Base-by-base conservation (phyloP, 2,888 invertebrate genomes). In the Pachliopta kotzebuea region DNA sequence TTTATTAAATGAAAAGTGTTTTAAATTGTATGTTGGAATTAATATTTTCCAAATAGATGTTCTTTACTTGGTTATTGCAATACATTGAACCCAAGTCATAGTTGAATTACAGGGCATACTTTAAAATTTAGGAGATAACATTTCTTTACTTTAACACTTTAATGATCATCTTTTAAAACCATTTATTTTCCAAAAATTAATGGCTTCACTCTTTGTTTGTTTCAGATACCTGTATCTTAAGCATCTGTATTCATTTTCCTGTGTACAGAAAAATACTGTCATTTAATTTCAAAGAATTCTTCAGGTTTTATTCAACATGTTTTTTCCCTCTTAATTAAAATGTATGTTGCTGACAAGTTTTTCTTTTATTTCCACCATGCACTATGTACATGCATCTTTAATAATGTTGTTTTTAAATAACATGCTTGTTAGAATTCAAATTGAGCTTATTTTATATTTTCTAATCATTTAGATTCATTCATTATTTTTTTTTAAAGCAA, bases 301-400 rank as follows among this genome's bases (percentile, higher is more conserved):
- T 37, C n/a, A 4, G 8, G 6, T 45, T 45, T 45, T 18, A n/a
- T 45, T 18, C 17, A 8, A n/a, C n/a, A n/a, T n/a, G n/a, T 4
- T 18, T 45, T 45, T n/a, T 45, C n/a, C 45, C 45, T n/a, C 45
- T 45, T 45, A 45, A 45, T 45, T 45, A 45, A 45, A 45, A 45
- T 45, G 45, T 45, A n/a, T 45, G 45, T 37, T 37, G 37, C 14
- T 8, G n/a, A n/a, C 6, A 45, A 45, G 45, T n/a, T 45, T 45
- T 45, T 18, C n/a, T 45, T 45, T 45, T n/a, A 45, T 45, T 45
- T 8, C 45, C 18, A 45, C 18, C 18, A 45, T 45, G n/a, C n/a
- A n/a, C n/a, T n/a, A n/a, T n/a, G n/a, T n/a, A n/a, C n/a, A 45
- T n/a, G n/a, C 45, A 45, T n/a, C 18, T 45, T n/a, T 45, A 45